Conservation (phyloP, 2,113 vertebrate species). For the Microtus montanus region DNA sequence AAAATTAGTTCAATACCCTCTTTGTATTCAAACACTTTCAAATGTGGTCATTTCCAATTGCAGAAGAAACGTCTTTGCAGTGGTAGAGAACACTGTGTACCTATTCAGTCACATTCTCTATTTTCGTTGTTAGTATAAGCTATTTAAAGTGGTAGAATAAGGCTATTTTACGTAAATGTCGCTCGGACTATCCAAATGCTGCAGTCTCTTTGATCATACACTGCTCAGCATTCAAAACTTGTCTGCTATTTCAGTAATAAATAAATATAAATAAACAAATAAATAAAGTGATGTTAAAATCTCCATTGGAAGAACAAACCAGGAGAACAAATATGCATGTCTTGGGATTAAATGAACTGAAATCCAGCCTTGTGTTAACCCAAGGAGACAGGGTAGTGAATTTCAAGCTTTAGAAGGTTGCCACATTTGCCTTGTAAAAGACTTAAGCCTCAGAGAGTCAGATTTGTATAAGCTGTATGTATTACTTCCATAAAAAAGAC, state of each 20-base stretch:
- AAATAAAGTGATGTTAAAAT: background rate
- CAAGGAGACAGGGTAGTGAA: background rate
- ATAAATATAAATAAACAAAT: too few relatives aligned
- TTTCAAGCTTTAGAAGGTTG: background rate
- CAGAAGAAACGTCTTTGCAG: background rate
- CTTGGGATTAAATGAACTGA: background rate
- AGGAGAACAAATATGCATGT: background rate
- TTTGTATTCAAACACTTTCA: constrained; percentile 42
- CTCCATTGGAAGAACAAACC: background rate
- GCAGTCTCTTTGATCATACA: background rate
- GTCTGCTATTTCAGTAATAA: background rate
- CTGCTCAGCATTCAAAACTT: background rate
- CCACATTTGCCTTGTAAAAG: background rate
- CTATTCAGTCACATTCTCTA: background rate
- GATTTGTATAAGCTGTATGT: background rate
- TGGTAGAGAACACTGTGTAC: background rate
- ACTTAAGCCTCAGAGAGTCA: background rate
- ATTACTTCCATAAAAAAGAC: constrained; percentile 17
- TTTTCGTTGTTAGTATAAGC: background rate
- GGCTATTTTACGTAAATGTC: background rate
- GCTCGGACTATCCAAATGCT: background rate
- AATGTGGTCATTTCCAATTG: background rate
- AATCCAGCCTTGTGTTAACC: background rate
- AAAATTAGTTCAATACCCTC: background rate
- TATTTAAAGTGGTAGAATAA: background rate